phyloP scores from a whole-genome alignment of 2,797 vertebrate species.

The Rhynchotus rufescens region DNA sequence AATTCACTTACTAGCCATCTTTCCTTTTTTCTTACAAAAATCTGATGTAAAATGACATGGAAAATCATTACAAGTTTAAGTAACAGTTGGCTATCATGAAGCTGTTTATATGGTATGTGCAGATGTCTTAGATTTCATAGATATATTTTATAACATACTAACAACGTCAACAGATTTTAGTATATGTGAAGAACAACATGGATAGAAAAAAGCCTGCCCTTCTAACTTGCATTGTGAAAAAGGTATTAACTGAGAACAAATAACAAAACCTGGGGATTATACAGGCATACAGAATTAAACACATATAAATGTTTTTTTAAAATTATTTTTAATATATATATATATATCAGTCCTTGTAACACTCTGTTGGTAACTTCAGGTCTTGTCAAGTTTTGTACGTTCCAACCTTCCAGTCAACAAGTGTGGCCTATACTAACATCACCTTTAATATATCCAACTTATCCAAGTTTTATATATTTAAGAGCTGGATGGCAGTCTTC shows the following conservation, averaged over 20 bases:
- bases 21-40: constrained; percentile 88
- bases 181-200: not conserved
- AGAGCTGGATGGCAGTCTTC: constrained; percentile 1
- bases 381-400: not conserved
- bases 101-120: constrained; percentile 7
- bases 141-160: not conserved
- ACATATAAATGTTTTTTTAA: not conserved
- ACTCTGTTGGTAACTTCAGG: not conserved
- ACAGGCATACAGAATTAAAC: constrained; percentile 22
- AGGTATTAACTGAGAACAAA: not conserved
- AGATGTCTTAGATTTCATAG: constrained; percentile 22
- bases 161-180: constrained; percentile 6
- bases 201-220: not conserved
- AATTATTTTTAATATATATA: not conserved
- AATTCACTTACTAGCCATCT: constrained; percentile 86
- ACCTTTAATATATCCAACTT: not conserved
- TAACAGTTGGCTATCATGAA: constrained; percentile 67
- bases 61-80: constrained; percentile 79
- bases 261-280: constrained; percentile 20
- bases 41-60: constrained; percentile 80
- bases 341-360: not conserved
- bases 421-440: not conserved
- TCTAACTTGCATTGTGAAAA: constrained; percentile 1
- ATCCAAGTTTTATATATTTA: not conserved
- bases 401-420: not conserved